Evolutionary conservation across 1,140 invertebrate genomes (phyloP), one percentile per base, ranked within the genome.

Genomic region (Bombus sylvicola): DNA sequence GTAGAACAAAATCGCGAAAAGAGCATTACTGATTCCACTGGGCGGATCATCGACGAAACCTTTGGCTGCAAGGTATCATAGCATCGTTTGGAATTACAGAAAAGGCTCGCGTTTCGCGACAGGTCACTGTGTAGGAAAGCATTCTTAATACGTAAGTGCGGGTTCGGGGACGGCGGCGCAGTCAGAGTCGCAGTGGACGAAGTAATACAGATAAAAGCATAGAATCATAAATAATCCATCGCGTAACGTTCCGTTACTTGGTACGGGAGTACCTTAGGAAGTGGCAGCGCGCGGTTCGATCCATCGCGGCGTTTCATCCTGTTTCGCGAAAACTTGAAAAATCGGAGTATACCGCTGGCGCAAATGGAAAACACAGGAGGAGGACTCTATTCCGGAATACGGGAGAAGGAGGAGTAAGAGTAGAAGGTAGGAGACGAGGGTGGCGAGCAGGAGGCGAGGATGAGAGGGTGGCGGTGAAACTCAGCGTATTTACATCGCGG

Each of bases 161-260:
- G 22, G 34, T 31, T 43, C 39, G 57, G 10, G 15, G 71, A 47
- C 34, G 41, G 15, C 6, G 37, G 57, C 18, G n/a, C 28, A 31
- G 75, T 39, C 79, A 31, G 25, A 18, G n/a, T 34, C 82, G 37
- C 75, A 41, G 68, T n/a, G 83, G 76, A 85, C 68, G 53, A 43
- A 73, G 83, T 80, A 85, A 85, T 85, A 85, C 83, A 43, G 76
- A 85, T 85, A 85, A 85, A 85, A 85, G 83, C 83, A 80, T 80
- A n/a, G 68, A 73, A 85, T 73, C 76, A 73, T 85, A 85, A 85
- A 85, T 85, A 85, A 85, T 85, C 83, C 76, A 85, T 84, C 82
- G 82, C 74, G 82, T 28, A 31, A 39, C 74, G 64, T 37, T 69
- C 22, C 43, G 66, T 83, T 77, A 57, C 64, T 53, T 59, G 47